These are phyloP conservation scores for Alsophila aescularia DNA, from an alignment of 2,888 invertebrate genomes.

Conservation along the genomic window DNA sequence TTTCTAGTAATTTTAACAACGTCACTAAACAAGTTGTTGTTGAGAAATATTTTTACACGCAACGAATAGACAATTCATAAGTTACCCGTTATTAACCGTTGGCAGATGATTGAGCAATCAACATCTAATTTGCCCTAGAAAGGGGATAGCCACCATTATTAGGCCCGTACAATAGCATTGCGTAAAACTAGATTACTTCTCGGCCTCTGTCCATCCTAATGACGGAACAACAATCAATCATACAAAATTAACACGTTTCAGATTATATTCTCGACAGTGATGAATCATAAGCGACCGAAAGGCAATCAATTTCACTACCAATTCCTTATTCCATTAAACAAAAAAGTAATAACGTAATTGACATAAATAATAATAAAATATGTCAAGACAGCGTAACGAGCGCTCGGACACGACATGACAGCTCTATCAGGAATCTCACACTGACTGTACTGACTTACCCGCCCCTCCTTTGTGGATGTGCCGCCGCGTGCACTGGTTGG, in stretches of 20 bases:
- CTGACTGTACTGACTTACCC: constrained; percentile 59
- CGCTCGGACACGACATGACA: constrained; percentile 81
- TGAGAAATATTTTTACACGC: too few species aligned
- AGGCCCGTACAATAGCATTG: constrained; percentile 64
- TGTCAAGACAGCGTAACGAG: constrained; percentile 82
- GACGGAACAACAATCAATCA: constrained; percentile 80
- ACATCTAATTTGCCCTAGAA: constrained; percentile 45
- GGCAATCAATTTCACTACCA: constrained; percentile 83
- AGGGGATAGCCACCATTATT: constrained; percentile 45
- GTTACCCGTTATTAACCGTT: constrained; percentile 55
- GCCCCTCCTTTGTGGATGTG: constrained; percentile 46
- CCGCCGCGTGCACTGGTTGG: constrained; percentile 58
- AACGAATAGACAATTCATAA: constrained; percentile 34
- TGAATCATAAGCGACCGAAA: constrained; percentile 82
- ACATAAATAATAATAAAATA: constrained; percentile 85
- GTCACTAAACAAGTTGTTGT: neutral
- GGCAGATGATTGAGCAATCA: constrained; percentile 66
- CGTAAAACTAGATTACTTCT: constrained; percentile 78
- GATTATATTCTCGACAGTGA: constrained; percentile 80
- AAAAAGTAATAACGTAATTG: constrained; percentile 84
- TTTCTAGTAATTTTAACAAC: too few species aligned
- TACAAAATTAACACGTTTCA: constrained; percentile 81
- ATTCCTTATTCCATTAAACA: constrained; percentile 84
- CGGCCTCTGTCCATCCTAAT: constrained; percentile 62
- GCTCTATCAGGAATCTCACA: constrained; percentile 80